Conservation (phyloP, 2,888 invertebrate genomes). For the Eristalinus aeneus region DNA sequence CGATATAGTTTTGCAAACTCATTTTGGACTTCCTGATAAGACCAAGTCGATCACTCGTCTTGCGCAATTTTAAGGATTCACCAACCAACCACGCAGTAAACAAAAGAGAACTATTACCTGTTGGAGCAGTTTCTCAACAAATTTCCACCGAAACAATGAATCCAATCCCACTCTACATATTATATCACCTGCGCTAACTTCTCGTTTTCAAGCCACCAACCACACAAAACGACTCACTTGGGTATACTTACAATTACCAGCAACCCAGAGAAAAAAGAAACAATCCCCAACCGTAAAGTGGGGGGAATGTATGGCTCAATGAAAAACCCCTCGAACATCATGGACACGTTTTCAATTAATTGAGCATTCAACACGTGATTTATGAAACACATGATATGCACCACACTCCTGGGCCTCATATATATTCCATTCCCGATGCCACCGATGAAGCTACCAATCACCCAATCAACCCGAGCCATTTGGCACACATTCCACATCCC, state of each 20-base stretch:
- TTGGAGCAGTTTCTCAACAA: neutral
- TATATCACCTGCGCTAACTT: neutral
- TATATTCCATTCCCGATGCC: neutral
- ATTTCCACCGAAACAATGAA: neutral
- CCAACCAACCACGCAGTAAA: no score
- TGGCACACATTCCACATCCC: conserved; percentile 19
- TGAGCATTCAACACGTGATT: conserved; percentile 32
- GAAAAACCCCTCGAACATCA: conserved; percentile 26
- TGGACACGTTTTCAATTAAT: conserved; percentile 49
- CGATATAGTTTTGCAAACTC: no score
- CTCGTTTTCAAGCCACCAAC: neutral
- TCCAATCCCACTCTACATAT: neutral
- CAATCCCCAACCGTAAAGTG: neutral
- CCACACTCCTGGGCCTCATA: conserved; percentile 5
- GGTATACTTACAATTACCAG: neutral
- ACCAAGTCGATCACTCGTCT: no score
- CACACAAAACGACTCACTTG: neutral
- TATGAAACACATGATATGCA: conserved; percentile 41
- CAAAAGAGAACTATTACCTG: no score
- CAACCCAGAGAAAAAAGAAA: neutral
- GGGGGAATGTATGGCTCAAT: neutral
- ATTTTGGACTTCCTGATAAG: no score
- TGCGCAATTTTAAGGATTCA: no score
- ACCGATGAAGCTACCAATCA: conserved; percentile 44
- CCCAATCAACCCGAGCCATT: conserved; percentile 56